Conservation (phyloP, 2,797 vertebrate species). For the Dendrocincla fuliginosa region DNA sequence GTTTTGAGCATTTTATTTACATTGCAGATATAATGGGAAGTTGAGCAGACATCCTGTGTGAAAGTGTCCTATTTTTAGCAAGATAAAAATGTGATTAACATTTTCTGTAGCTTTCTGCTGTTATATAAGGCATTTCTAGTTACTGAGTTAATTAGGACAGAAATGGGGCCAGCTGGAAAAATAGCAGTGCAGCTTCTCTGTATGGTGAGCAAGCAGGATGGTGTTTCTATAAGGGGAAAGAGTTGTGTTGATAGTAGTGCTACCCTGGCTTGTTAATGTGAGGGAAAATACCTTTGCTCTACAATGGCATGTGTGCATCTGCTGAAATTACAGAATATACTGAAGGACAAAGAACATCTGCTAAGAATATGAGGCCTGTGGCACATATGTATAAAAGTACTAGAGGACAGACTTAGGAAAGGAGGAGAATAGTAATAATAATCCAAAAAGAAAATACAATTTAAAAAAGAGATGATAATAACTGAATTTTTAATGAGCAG, state of each 20-base stretch:
- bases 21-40: background rate
- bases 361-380: background rate
- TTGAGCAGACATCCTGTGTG: background rate
- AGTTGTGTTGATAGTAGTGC: background rate
- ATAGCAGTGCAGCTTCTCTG: background rate
- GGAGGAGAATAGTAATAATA: background rate
- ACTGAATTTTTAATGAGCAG: background rate
- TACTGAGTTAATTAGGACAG: conserved; percentile 32
- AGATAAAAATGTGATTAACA: conserved; percentile 12
- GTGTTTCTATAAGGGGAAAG: background rate
- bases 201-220: background rate
- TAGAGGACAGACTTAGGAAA: background rate
- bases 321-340: background rate
- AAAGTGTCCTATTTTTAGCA: conserved; percentile 14
- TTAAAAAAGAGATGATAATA: background rate
- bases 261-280: background rate
- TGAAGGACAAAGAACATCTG: background rate
- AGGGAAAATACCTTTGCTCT: background rate
- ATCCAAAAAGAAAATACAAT: background rate
- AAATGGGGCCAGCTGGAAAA: conserved; percentile 13
- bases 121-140: conserved; percentile 8
- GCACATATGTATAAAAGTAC: background rate
- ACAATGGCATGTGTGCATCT: background rate
- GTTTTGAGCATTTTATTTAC: conserved; percentile 5
- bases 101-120: conserved; percentile 15